phyloP scores from a whole-genome alignment of 2,888 invertebrate genomes.

The Euphydryas editha region DNA sequence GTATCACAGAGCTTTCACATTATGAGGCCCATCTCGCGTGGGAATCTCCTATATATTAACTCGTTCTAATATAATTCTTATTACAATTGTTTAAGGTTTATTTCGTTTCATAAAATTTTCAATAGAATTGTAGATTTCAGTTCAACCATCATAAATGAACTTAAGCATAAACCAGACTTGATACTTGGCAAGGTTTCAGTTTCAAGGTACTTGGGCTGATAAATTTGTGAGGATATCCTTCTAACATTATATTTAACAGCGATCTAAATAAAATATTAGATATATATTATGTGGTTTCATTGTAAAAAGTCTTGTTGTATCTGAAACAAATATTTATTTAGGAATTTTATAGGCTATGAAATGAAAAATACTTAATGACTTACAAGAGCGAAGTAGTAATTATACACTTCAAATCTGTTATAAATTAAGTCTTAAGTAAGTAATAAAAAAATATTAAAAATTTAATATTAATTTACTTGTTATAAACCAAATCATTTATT shows the following conservation, averaged over 20 bases:
- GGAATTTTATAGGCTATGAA: too few species aligned
- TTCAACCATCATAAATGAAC: slow-evolving; percentile 17
- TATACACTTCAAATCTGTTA: too few species aligned
- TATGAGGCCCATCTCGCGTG: slow-evolving; percentile 9
- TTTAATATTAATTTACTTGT: too few species aligned
- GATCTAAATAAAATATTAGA: background rate
- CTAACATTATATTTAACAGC: background rate
- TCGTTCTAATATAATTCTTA: slow-evolving; percentile 8
- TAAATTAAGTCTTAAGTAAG: too few species aligned
- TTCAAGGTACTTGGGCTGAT: background rate
- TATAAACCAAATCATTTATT: too few species aligned
- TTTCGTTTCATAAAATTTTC: background rate
- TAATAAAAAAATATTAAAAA: too few species aligned
- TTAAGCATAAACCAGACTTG: slow-evolving; percentile 16
- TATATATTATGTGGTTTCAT: background rate
- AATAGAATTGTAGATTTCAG: slow-evolving; percentile 10
- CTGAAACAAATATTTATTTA: too few species aligned
- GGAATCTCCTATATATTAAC: background rate
- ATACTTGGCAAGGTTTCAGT: slow-evolving; percentile 9
- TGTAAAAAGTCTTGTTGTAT: background rate
- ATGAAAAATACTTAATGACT: too few species aligned
- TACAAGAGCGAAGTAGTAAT: too few species aligned
- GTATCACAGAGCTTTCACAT: slow-evolving; percentile 19
- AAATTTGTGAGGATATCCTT: slow-evolving; percentile 5
- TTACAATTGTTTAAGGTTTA: slow-evolving; percentile 2